phyloP scores from a whole-genome alignment of 2,797 vertebrate species.

The Sardinella longiceps region DNA sequence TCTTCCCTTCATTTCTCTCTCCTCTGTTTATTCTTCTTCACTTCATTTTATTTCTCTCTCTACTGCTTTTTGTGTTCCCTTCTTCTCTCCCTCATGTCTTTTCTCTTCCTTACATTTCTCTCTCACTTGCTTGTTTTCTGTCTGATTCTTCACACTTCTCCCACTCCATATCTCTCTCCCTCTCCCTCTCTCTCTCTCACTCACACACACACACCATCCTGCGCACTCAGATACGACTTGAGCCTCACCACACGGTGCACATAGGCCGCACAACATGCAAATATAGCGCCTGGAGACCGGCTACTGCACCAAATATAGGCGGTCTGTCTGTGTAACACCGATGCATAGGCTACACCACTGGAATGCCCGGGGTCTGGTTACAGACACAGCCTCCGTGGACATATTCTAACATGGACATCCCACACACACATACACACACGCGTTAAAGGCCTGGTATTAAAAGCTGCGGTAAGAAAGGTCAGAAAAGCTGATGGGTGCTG shows the following conservation, averaged over 20 bases:
- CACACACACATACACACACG: no score
- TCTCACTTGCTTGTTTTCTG: background rate
- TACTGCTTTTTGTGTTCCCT: no score
- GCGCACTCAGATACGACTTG: background rate
- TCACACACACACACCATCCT: slow-evolving; percentile 6
- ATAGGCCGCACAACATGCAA: slow-evolving; percentile 41
- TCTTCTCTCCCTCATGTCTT: background rate
- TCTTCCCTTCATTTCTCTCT: background rate
- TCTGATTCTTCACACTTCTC: background rate
- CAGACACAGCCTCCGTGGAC: slow-evolving; percentile 40
- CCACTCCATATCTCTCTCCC: background rate
- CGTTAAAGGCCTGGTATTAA: background rate
- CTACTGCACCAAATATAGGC: slow-evolving; percentile 61
- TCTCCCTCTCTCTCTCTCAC: background rate
- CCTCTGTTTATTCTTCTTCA: background rate
- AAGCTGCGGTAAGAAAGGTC: slow-evolving; percentile 35
- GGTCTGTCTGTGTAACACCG: background rate
- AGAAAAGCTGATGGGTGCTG: background rate
- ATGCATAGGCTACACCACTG: slow-evolving; percentile 21
- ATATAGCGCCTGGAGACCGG: slow-evolving; percentile 53
- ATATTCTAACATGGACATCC: slow-evolving; percentile 49
- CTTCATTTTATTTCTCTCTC: background rate
- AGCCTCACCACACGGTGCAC: slow-evolving; percentile 42
- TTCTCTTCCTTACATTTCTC: background rate
- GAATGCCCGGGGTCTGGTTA: slow-evolving; percentile 37